Percentiles rank a stretch among this genome's conserved stretches.
Evolutionary conservation across 1,140 invertebrate genomes (phyloP).

Genomic region (Sweltsa coloradensis): DNA sequence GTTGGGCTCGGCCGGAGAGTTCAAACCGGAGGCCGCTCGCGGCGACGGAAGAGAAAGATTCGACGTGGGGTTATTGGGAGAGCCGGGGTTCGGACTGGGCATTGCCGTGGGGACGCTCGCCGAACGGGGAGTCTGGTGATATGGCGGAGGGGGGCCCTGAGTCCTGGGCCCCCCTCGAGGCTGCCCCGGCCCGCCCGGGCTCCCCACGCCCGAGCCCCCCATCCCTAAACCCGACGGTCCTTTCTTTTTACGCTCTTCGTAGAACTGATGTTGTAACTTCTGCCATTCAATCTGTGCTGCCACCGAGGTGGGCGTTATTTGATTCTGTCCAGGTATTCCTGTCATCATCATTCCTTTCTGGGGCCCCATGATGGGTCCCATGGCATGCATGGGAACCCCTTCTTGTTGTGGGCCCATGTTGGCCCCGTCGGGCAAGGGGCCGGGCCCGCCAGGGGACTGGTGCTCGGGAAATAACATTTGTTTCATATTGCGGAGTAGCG

Average conservation of each 20-base stretch:
- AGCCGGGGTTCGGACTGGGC: slow-evolving; percentile 55
- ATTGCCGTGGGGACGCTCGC: slow-evolving; percentile 72
- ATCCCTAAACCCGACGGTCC: slow-evolving; percentile 21
- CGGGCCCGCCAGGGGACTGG: slow-evolving; percentile 25
- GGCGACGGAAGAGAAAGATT: slow-evolving; percentile 59
- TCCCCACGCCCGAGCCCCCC: slow-evolving; percentile 26
- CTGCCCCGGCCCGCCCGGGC: slow-evolving; percentile 19
- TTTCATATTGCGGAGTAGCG: slow-evolving; percentile 84
- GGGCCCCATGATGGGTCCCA: slow-evolving; percentile 10
- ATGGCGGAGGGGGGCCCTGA: slow-evolving; percentile 78
- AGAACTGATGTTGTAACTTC: slow-evolving; percentile 74
- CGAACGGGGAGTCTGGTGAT: slow-evolving; percentile 67
- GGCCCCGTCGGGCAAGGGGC: slow-evolving; percentile 17
- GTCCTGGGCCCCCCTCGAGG: slow-evolving; percentile 36
- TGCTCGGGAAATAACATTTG: slow-evolving; percentile 81
- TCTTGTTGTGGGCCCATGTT: slow-evolving; percentile 12
- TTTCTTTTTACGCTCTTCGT: slow-evolving; percentile 49
- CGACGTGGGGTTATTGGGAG: slow-evolving; percentile 54
- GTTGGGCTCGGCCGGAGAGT: slow-evolving; percentile 51
- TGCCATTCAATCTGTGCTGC: slow-evolving; percentile 70
- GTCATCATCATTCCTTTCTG: slow-evolving; percentile 17
- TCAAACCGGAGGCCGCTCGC: slow-evolving; percentile 50
- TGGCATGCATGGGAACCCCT: slow-evolving; percentile 3
- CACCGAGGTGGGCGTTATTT: slow-evolving; percentile 19
- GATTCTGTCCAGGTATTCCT: slow-evolving; percentile 12